Evolutionary conservation across 2,113 vertebrate genomes (phyloP), one percentile per base, ranked within the genome.

Genomic region (Smithornis capensis): DNA sequence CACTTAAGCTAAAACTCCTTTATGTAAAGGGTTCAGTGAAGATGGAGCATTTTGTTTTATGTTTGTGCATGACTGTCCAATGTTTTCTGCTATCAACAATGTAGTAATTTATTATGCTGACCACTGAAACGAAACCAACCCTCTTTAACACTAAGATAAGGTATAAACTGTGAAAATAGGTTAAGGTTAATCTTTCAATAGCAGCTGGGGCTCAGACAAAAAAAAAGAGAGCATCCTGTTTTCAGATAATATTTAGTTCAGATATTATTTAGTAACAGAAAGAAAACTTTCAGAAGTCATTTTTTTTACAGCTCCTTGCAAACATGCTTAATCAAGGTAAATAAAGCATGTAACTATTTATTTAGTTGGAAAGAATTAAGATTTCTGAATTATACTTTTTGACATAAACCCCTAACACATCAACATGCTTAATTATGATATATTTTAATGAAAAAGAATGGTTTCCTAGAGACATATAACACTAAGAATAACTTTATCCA

Each of bases 241-340:
- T 83, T 90, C 62, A 89, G 67, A 87, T 40, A 79, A 95, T 85
- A 63, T 59, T 97, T 67, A 95, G 87, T 76, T 93, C 65, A 92
- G 60, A 70, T 89, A 87, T 96, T 94, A 90, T 88, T 97, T 80
- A 97, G 88, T 87, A 95, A 97, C 89, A 94, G 90, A 92, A 71
- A 55, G 44, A 91, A 91, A 88, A 92, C 67, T 96, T 95, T 65
- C 38, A 91, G 40, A 31, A 94, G 67, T 74, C 92, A 55, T 38
- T 75, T 64, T 87, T 77, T 81, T 75, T 42, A 19, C 57, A 52
- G 27, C 38, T 77, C 6, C 57, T 91, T 70, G 63, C 77, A 87
- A 95, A 79, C 35, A 92, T 40, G 21, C 24, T 74, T 82, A 81
- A 57, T 69, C 24, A 70, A 94, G 45, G 68, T 76, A 92, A 94